These are phyloP conservation scores for Plemyria rubiginata DNA, from an alignment of 2,888 invertebrate species.

Conservation along the genomic window DNA sequence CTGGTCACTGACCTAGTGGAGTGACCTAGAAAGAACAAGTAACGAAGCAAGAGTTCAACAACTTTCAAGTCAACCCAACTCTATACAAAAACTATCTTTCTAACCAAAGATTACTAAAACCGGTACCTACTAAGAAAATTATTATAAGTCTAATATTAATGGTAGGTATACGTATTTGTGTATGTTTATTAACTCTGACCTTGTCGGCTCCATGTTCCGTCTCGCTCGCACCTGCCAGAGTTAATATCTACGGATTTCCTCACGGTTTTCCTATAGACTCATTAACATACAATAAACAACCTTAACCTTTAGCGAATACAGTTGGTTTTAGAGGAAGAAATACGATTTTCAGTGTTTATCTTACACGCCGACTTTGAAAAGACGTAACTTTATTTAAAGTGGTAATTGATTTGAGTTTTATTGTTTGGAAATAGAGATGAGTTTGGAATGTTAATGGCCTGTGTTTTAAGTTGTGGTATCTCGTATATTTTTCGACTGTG, in stretches of 20 bases:
- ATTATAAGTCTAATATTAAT: constrained; percentile 39
- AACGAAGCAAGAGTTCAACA: constrained; percentile 10
- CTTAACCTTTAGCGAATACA: constrained; percentile 47
- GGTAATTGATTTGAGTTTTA: constrained; percentile 45
- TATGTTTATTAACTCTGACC: constrained; percentile 72
- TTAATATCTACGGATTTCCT: constrained; percentile 64
- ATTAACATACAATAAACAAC: constrained; percentile 47
- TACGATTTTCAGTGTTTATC: constrained; percentile 71
- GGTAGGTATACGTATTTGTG: constrained; percentile 39
- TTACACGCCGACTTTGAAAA: constrained; percentile 46
- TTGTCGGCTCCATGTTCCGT: constrained; percentile 56
- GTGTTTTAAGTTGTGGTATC: constrained; percentile 34
- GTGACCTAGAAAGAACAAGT: constrained; percentile 13
- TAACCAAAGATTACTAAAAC: constrained; percentile 25
- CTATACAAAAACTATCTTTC: neutral
- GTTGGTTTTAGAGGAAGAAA: constrained; percentile 49
- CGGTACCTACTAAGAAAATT: constrained; percentile 36
- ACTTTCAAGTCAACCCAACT: neutral
- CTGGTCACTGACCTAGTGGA: constrained; percentile 7
- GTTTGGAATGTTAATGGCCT: constrained; percentile 40
- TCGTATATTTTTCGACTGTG: constrained; percentile 53
- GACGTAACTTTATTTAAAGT: constrained; percentile 43
- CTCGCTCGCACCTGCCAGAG: constrained; percentile 60
- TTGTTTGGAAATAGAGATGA: constrained; percentile 29
- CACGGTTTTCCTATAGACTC: constrained; percentile 69